Evolutionary conservation across 2,797 vertebrate species (phyloP).

Genomic region (Poeciliopsis gracilis): DNA sequence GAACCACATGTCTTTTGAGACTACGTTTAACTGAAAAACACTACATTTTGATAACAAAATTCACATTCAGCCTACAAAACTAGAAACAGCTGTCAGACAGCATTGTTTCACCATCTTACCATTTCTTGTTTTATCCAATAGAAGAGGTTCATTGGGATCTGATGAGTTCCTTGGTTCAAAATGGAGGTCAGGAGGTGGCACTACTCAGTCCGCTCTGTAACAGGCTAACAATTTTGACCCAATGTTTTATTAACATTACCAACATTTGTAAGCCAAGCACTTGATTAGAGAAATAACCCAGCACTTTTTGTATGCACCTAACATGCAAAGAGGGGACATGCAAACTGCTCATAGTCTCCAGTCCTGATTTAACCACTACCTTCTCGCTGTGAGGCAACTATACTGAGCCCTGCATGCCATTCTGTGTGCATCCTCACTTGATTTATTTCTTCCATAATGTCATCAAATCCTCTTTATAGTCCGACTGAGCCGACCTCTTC

Average conservation of each 20-base stretch:
- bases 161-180: neutral
- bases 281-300: neutral
- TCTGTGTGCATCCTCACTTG: neutral
- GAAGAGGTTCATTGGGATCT: neutral
- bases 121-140: neutral
- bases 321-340: neutral
- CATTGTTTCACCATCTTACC: neutral
- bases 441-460: neutral
- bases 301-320: neutral
- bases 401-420: neutral
- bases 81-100: neutral
- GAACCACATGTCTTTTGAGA: neutral
- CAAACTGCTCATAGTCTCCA: neutral
- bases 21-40: neutral
- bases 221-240: neutral
- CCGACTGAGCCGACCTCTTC: neutral
- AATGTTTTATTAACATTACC: neutral
- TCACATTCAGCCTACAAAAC: neutral
- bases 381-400: neutral
- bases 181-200: neutral
- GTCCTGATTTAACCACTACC: neutral
- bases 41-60: neutral
- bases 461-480: slow-evolving; percentile 24
- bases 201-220: neutral
- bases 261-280: neutral